Conservation (phyloP, 2,797 vertebrate species). For the Eulemur rubriventer region DNA sequence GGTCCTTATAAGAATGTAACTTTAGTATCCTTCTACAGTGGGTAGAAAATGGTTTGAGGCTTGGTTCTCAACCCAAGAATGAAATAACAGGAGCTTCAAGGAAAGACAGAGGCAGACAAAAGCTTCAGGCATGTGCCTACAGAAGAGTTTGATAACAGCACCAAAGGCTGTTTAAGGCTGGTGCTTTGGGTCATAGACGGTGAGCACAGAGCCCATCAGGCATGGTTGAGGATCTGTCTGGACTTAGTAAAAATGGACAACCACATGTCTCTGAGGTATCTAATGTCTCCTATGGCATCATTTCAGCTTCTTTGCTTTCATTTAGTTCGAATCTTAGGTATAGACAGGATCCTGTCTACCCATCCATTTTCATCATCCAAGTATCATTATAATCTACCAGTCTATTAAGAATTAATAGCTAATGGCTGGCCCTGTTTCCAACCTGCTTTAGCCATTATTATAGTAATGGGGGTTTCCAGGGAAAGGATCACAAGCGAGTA, state of each 20-base stretch:
- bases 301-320: slow-evolving; percentile 51
- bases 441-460: slow-evolving; percentile 73
- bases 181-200: background rate
- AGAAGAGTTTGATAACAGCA: background rate
- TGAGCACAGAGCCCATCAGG: background rate
- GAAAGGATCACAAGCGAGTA: slow-evolving; percentile 80
- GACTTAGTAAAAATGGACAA: background rate
- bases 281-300: background rate
- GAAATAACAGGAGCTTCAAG: background rate
- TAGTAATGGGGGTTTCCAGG: slow-evolving; percentile 83
- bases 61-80: slow-evolving; percentile 28
- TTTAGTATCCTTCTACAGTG: background rate
- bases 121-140: background rate
- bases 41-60: background rate
- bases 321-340: slow-evolving; percentile 79
- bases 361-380: slow-evolving; percentile 80
- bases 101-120: background rate
- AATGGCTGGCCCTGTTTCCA: slow-evolving; percentile 81
- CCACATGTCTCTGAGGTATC: background rate
- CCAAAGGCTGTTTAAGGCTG: background rate
- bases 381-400: slow-evolving; percentile 79
- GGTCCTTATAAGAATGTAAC: background rate
- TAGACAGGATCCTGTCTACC: slow-evolving; percentile 81
- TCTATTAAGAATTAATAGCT: slow-evolving; percentile 88
- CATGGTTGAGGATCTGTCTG: background rate